phyloP scores from a whole-genome alignment of 2,113 vertebrate species.

The Grantiella picta region DNA sequence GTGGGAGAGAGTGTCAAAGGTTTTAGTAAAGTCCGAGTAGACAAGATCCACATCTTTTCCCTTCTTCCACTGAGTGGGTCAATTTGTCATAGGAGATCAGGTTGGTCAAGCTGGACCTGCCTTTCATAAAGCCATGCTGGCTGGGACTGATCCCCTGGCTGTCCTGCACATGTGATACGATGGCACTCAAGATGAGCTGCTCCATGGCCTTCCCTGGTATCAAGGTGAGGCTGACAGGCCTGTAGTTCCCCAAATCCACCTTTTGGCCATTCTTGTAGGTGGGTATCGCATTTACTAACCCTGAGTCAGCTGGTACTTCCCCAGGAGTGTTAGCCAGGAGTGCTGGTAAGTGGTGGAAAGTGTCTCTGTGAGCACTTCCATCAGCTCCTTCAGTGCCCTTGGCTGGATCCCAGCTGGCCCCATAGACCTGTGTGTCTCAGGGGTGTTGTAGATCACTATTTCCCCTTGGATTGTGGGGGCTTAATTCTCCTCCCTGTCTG shows the following conservation, averaged over 20 bases:
- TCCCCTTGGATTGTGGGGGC: background rate
- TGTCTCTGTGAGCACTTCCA: background rate
- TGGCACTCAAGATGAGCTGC: background rate
- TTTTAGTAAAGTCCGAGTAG: background rate
- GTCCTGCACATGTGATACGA: too few species aligned
- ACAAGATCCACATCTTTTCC: background rate
- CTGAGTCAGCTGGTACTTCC: background rate
- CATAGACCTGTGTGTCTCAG: background rate
- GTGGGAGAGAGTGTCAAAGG: background rate
- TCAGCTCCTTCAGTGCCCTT: background rate
- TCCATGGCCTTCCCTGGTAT: background rate
- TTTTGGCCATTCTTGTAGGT: background rate
- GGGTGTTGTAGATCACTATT: background rate
- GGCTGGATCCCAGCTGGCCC: background rate
- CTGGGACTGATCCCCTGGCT: background rate
- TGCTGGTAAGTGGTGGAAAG: background rate
- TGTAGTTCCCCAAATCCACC: background rate
- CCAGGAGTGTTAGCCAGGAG: background rate
- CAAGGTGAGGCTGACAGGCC: background rate
- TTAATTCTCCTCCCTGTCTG: accelerated
- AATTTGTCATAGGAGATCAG: background rate
- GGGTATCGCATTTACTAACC: background rate
- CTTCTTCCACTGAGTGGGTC: background rate
- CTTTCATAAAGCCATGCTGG: background rate
- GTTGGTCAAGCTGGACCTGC: background rate